Conservation (phyloP, 2,888 invertebrate species). For the Apotomis capreana region DNA sequence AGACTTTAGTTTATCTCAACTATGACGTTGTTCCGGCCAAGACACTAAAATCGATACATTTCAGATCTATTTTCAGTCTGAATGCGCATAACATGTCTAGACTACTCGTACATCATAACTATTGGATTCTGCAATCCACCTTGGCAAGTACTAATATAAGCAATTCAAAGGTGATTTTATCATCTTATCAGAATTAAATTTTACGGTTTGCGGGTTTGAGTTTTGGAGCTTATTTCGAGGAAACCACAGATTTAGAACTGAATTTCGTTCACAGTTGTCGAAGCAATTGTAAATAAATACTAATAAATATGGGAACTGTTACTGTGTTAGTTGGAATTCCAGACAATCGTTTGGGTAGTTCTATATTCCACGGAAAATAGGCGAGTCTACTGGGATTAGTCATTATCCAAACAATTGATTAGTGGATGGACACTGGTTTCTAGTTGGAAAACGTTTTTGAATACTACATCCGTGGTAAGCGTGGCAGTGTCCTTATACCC, state of each 20-base stretch:
- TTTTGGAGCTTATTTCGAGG: not conserved
- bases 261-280: not conserved
- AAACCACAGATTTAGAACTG: not conserved
- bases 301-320: not conserved
- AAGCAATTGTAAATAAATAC: not conserved
- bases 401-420: too few species aligned
- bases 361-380: too few species aligned
- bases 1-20: not conserved
- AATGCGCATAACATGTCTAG: conserved; percentile 25
- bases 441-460: too few species aligned
- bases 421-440: too few species aligned
- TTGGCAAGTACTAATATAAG: conserved; percentile 7
- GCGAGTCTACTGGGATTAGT: too few species aligned
- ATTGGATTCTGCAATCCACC: not conserved
- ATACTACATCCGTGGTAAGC: too few species aligned
- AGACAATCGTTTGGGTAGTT: too few species aligned
- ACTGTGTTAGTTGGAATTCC: too few species aligned
- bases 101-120: not conserved
- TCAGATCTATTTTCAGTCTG: conserved; percentile 15
- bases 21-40: conserved; percentile 1
- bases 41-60: conserved; percentile 21
- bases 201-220: not conserved
- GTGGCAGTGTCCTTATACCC: too few species aligned
- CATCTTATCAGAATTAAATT: not conserved
- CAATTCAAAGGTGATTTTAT: not conserved